A percentile compares a stretch with the other conserved stretches of the same genome.
These are phyloP conservation scores for Bufotes viridis DNA, from an alignment of 2,797 vertebrate genomes.

Conservation along the genomic window DNA sequence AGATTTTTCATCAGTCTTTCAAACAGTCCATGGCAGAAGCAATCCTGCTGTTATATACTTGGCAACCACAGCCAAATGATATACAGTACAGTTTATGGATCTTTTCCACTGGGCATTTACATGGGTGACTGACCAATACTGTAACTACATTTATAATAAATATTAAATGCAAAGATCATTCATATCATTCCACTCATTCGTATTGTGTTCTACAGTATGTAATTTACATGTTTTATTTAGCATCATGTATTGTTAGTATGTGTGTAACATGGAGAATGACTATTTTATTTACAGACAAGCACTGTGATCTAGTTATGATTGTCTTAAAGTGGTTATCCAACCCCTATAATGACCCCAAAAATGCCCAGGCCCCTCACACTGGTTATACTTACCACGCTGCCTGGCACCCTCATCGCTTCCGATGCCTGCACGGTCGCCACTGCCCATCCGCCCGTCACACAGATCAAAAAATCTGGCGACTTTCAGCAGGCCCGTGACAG, in stretches of 20 bases:
- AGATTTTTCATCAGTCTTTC: constrained; percentile 37
- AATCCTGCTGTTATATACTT: constrained; percentile 11
- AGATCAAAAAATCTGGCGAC: too few relatives aligned
- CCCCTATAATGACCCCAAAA: too few relatives aligned
- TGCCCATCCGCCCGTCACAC: too few relatives aligned
- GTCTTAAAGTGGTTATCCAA: too few relatives aligned
- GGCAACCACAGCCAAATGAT: not conserved
- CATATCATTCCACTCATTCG: not conserved
- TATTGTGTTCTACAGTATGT: not conserved
- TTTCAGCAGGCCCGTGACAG: too few relatives aligned
- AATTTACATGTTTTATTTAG: not conserved
- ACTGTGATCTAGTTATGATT: too few relatives aligned
- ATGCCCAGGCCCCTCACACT: too few relatives aligned
- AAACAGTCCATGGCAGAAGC: constrained; percentile 32
- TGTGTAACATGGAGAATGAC: too few relatives aligned
- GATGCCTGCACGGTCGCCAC: too few relatives aligned
- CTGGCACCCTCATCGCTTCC: too few relatives aligned
- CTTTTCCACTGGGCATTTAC: not conserved
- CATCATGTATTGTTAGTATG: not conserved
- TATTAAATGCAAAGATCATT: not conserved
- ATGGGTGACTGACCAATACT: not conserved
- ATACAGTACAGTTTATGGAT: not conserved
- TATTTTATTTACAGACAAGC: too few relatives aligned
- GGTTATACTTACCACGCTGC: too few relatives aligned
- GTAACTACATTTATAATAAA: not conserved